Base-by-base conservation (phyloP, 2,888 invertebrate genomes). In the Aproaerema taeniolella region DNA sequence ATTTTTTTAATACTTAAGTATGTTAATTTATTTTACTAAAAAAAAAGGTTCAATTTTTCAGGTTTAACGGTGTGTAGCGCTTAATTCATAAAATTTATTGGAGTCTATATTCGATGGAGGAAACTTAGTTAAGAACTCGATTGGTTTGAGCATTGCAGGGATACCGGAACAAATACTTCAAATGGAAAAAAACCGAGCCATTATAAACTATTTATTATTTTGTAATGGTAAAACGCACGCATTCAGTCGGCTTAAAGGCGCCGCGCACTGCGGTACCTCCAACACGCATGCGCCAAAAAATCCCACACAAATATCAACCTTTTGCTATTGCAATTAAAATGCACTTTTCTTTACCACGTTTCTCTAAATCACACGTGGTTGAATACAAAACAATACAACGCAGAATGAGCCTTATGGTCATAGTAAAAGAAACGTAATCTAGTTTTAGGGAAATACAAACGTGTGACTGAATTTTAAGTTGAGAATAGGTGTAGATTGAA, bases 221-320 rank as follows among this genome's bases (percentile, higher is more conserved):
- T 66, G 57, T 82, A 75, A 81, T 78, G 79, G 75, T 59, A 58
- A 64, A 65, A 67, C 70, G 66, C 83, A 83, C 81, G 81, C 73
- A 75, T 66, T 45, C 53, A 47, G 58, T 65, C 70, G 80, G 71
- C 83, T 71, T 51, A 45, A 50, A 67, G 85, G 80, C 85, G 85
- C 81, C 85, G 83, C 85, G 85, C 85, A 85, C 79, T 85, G 85
- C 85, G 85, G 85, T 80, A 78, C 49, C 58, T 40, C 29, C 38
- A 73, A 58, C 67, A 78, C 85, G 85, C 85, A 83, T 85, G 85
- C 83, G 85, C 77, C 24, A 41, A 46, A 35, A 13, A 41, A 47
- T 41, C 46, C 52, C 62, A 61, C 49, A 40, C 49, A 29, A 58
- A 64, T 59, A 45, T 40, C 47, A 52, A 56, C 73, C 58, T 47